Evolutionary conservation across 2,797 vertebrate genomes (phyloP).

Genomic region (Pseudomugil tenellus): DNA sequence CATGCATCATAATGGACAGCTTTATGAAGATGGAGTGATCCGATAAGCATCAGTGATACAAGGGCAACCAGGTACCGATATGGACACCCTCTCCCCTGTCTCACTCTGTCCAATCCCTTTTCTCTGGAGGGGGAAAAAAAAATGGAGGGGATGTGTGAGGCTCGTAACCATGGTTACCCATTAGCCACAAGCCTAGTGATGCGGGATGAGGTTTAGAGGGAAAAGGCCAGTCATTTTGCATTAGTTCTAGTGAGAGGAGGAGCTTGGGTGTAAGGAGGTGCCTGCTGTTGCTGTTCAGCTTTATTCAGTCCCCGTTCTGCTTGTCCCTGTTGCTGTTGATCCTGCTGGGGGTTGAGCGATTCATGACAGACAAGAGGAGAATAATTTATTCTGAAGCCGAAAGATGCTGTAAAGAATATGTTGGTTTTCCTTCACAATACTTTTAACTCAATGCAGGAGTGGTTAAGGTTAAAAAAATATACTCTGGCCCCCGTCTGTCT

Average conservation of each 20-base stretch:
- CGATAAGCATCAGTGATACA: constrained; percentile 71
- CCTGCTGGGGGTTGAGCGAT: constrained; percentile 55
- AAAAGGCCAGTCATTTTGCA: constrained; percentile 73
- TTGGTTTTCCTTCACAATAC: constrained; percentile 61
- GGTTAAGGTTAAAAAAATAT: constrained; percentile 42
- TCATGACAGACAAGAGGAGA: constrained; percentile 56
- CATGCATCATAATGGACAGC: constrained; percentile 63
- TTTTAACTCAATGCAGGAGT: constrained; percentile 58
- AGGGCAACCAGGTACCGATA: constrained; percentile 65
- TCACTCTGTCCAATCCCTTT: constrained; percentile 40
- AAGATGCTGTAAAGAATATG: constrained; percentile 53
- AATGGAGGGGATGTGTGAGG: constrained; percentile 70
- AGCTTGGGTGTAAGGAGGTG: constrained; percentile 65
- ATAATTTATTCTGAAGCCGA: constrained; percentile 65
- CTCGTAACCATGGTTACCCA: constrained; percentile 81
- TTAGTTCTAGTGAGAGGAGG: constrained; percentile 64
- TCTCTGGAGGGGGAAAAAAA: constrained; percentile 22
- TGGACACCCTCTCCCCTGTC: constrained; percentile 29
- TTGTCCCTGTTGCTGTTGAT: constrained; percentile 63
- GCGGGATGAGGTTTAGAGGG: constrained; percentile 69
- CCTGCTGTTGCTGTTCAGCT: constrained; percentile 49
- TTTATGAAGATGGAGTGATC: constrained; percentile 77
- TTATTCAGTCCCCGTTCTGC: constrained; percentile 60
- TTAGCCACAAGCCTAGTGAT: constrained; percentile 72
- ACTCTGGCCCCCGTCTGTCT: constrained; percentile 34